A percentile compares a stretch with the other conserved stretches of the same genome.
Evolutionary conservation across 2,888 invertebrate genomes (phyloP).

Genomic region (Diloba caeruleocephala): DNA sequence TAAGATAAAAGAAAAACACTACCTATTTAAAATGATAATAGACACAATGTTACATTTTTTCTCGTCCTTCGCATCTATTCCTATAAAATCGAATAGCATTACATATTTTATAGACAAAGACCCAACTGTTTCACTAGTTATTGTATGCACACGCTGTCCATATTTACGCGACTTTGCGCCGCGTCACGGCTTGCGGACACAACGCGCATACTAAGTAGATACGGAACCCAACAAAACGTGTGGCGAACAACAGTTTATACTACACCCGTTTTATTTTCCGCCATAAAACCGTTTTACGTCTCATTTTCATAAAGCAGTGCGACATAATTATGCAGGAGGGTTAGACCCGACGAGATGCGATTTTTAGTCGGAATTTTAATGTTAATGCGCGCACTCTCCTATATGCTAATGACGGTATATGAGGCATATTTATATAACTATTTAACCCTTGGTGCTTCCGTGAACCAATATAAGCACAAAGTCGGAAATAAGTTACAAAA

Average conservation of each 20-base stretch:
- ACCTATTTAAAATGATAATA: not conserved
- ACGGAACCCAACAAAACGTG: constrained; percentile 42
- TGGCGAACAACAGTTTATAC: constrained; percentile 61
- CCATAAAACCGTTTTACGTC: constrained; percentile 73
- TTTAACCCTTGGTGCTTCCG: constrained; percentile 61
- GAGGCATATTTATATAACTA: constrained; percentile 72
- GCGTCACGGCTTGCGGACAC: constrained; percentile 40
- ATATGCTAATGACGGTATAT: constrained; percentile 78
- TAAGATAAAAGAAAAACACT: not conserved
- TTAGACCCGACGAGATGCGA: constrained; percentile 69
- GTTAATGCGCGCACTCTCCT: constrained; percentile 67
- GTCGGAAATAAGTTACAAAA: constrained; percentile 52
- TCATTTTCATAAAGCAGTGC: constrained; percentile 78
- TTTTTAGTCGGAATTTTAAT: constrained; percentile 80
- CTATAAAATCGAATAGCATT: constrained; percentile 39
- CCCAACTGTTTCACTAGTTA: constrained; percentile 41
- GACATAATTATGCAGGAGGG: constrained; percentile 75
- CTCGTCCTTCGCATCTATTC: constrained; percentile 29
- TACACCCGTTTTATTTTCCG: constrained; percentile 60
- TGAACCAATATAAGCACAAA: constrained; percentile 50
- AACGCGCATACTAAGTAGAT: constrained; percentile 60
- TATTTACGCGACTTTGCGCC: constrained; percentile 52
- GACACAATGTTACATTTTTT: constrained; percentile 7
- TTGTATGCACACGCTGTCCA: constrained; percentile 55
- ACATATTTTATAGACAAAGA: constrained; percentile 37